Evolutionary conservation across 2,113 vertebrate species (phyloP).

Genomic region (Sander vitreus): DNA sequence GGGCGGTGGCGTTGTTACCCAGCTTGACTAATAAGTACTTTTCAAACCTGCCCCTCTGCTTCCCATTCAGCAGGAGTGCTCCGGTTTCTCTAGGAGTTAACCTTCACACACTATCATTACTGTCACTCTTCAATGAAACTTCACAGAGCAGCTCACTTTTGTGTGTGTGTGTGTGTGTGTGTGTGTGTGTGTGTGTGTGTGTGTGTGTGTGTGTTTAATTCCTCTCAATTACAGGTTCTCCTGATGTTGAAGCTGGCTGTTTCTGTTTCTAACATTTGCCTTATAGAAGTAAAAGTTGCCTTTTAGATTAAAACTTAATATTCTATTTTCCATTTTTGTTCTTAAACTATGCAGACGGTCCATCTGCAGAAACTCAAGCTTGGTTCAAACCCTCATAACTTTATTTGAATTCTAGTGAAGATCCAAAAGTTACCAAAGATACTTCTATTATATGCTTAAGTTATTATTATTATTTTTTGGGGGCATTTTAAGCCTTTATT

Average conservation of each 20-base stretch:
- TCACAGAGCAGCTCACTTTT: constrained; percentile 66
- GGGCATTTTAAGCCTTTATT: no score
- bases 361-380: background rate
- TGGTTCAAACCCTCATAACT: constrained; percentile 19
- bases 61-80: constrained; percentile 74
- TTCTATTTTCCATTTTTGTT: constrained; percentile 9
- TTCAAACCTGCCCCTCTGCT: constrained; percentile 80
- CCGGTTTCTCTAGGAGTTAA: constrained; percentile 77
- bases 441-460: no score
- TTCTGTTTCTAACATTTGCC: constrained; percentile 41
- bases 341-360: background rate
- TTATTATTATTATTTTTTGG: no score
- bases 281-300: constrained; percentile 41
- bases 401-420: background rate
- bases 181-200: no score
- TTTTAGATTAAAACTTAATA: constrained; percentile 3
- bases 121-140: constrained; percentile 78
- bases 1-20: constrained; percentile 86
- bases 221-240: constrained; percentile 65
- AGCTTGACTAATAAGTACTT: constrained; percentile 89
- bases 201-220: constrained; percentile 24
- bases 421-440: background rate
- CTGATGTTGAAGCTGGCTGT: constrained; percentile 47
- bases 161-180: no score
- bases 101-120: constrained; percentile 83